Evolutionary conservation across 2,797 vertebrate genomes (phyloP).

Genomic region (Pogonophryne albipinna): DNA sequence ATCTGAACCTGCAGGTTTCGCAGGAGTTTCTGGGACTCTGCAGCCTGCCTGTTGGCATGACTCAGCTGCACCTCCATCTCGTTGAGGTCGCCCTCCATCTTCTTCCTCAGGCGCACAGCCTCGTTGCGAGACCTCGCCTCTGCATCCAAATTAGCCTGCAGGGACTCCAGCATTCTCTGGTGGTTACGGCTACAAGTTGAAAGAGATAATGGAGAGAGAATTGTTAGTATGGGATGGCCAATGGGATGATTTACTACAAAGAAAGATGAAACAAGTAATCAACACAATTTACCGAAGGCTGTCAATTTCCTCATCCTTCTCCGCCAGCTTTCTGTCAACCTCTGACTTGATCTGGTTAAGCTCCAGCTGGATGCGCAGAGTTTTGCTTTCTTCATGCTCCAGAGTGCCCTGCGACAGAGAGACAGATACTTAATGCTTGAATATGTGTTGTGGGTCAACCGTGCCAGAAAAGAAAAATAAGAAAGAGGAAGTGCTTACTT

Average conservation of each 20-base stretch:
- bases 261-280: not conserved
- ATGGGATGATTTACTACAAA: not conserved
- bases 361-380: slow-evolving; percentile 92
- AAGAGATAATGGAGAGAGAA: not conserved
- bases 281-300: slow-evolving; percentile 76
- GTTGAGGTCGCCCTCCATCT: slow-evolving; percentile 96
- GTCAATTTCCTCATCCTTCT: slow-evolving; percentile 94
- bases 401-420: slow-evolving; percentile 86
- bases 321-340: slow-evolving; percentile 91
- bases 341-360: slow-evolving; percentile 94
- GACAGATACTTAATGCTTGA: not conserved
- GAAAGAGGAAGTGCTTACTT: slow-evolving; percentile 79
- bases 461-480: slow-evolving; percentile 1
- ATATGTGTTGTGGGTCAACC: not conserved
- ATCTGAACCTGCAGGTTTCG: slow-evolving; percentile 91
- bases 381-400: slow-evolving; percentile 96
- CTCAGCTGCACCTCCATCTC: slow-evolving; percentile 96
- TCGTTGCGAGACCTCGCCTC: slow-evolving; percentile 93
- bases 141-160: slow-evolving; percentile 91
- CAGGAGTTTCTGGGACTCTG: slow-evolving; percentile 89
- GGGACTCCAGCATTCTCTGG: slow-evolving; percentile 92
- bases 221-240: not conserved
- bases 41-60: slow-evolving; percentile 90
- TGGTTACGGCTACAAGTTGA: slow-evolving; percentile 87
- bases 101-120: slow-evolving; percentile 91